Evolutionary conservation across 2,888 invertebrate genomes (phyloP).

Genomic region (Nymphalis polychloros): DNA sequence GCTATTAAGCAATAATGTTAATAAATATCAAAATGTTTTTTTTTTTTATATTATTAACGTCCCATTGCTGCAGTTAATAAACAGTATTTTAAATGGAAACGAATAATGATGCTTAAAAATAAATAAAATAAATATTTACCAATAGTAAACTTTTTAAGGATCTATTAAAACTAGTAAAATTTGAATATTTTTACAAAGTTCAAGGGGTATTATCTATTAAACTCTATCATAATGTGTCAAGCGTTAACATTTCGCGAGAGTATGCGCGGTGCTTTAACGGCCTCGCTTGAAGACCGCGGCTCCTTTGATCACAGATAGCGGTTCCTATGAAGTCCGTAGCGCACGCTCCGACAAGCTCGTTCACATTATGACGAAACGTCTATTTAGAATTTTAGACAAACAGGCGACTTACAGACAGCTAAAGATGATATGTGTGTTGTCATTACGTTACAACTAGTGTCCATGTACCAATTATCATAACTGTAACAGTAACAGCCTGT

Average conservation of each 20-base stretch:
- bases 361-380: slow-evolving; percentile 24
- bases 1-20: too few relatives aligned
- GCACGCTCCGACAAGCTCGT: slow-evolving; percentile 37
- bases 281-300: slow-evolving; percentile 42
- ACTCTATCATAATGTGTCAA: slow-evolving; percentile 18
- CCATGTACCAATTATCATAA: slow-evolving; percentile 1
- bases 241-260: slow-evolving; percentile 25
- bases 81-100: too few relatives aligned
- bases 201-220: slow-evolving; percentile 18
- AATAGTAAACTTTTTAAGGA: too few relatives aligned
- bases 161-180: neutral
- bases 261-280: slow-evolving; percentile 15
- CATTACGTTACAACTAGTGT: neutral
- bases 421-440: neutral
- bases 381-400: slow-evolving; percentile 19
- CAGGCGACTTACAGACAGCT: neutral
- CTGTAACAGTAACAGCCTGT: too few relatives aligned
- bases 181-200: slow-evolving; percentile 9
- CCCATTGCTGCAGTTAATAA: too few relatives aligned
- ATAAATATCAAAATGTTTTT: too few relatives aligned
- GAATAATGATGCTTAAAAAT: too few relatives aligned
- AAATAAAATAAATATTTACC: too few relatives aligned
- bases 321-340: slow-evolving; percentile 45
- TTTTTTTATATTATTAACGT: too few relatives aligned
- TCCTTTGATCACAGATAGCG: slow-evolving; percentile 51